Evolutionary conservation across 2,888 invertebrate genomes (phyloP), one percentile per base, ranked within the genome.

Genomic region (Epistrophe eligans): DNA sequence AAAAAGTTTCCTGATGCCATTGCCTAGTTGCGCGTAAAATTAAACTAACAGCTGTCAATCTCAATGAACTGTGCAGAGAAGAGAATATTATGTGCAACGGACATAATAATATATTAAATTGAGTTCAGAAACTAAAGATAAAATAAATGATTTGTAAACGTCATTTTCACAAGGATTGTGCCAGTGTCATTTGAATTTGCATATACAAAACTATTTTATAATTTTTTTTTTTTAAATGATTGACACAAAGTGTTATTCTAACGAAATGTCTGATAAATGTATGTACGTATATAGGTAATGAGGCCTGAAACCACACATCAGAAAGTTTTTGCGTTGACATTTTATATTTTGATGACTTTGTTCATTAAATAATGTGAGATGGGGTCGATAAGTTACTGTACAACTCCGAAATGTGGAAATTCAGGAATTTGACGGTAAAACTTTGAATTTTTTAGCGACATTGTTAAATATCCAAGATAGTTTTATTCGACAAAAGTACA

Each of bases 11-110:
- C 38, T 60, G 71, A 50, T 24, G 28, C 43, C 32, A 74, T 64
- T 45, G 64, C 45, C 45, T 84, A 76, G 70, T 76, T 84, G 74
- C 72, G 76, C 80, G 84, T 79, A 66, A 76, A 84, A 84, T 84
- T 76, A 58, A 79, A 76, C 80, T 28, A 84, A 66, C 84, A 84
- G 84, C 76, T 84, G 80, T 80, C 84, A 79, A 80, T 80, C 71
- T 76, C 28, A 80, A 80, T 80, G 24, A 64, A 55, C n/a, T 74
- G 32, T 28, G 24, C 15, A 40, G 55, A 55, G 28, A 28, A 24
- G 24, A 24, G 3, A 24, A 24, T 24, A 1, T 15, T n/a, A 55
- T 32, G 28, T 55, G 55, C 28, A 55, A 55, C n/a, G 55, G 55
- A 55, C 55, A 28, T n/a, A 13, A 55, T 55, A 15, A 28, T 24